Evolutionary conservation across 2,113 vertebrate genomes (phyloP), one percentile per base, ranked within the genome.

Genomic region (Pteronura brasiliensis): DNA sequence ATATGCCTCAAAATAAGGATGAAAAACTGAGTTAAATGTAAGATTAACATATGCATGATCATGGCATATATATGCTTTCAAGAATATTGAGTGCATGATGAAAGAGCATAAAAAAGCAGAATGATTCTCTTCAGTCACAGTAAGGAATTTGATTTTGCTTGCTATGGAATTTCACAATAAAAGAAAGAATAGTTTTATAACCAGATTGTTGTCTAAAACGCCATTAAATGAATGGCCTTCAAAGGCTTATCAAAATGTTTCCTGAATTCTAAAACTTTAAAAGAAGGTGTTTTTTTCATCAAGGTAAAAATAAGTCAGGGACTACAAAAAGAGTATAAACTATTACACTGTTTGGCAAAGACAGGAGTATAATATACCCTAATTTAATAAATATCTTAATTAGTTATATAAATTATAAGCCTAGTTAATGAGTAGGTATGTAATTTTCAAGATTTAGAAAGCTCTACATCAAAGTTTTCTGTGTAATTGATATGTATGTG

Each of bases 261-360:
- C 25, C 63, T 97, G 72, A 90, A 77, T 83, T 93, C 61, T 92
- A 80, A 93, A n/a, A 89, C 55, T 31, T 83, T 59, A 77, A 82
- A 82, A 84, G n/a, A 85, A 84, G 49, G 6, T 44, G 10, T 95
- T 52, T 88, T 25, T 80, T 29, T 79, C 25, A 82, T 71, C 69
- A 74, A 79, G 34, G 49, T 92, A 96, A 96, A 90, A 79, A 17
- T 81, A 96, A 89, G 76, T 57, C 74, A 92, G 8, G 49, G 39
- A 80, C 95, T 81, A 65, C 25, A 84, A 76, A 88, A 76, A 65
- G 42, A 89, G 36, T 57, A 6, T 90, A 67, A 25, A 79, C 8
- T 77, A 71, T 47, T 44, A 47, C 6, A 76, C 72, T 76, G 42
- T 76, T 79, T 69, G 69, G 44, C 52, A 81, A 96, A 90, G 74